A percentile compares a stretch with the other conserved stretches of the same genome.
Evolutionary conservation across 2,888 invertebrate genomes (phyloP).

Genomic region (Brenthis hecate): DNA sequence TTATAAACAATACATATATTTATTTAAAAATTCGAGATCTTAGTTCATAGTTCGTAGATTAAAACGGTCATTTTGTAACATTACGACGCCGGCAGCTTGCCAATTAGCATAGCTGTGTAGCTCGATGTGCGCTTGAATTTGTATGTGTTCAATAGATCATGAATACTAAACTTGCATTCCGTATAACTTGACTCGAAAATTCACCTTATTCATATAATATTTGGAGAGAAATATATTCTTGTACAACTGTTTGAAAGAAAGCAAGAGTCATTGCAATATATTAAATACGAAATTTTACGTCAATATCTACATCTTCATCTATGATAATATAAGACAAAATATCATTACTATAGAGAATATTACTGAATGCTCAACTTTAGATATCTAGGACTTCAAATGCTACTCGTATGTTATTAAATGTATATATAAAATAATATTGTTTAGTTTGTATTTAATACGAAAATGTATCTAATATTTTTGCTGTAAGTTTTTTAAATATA

Average conservation of each 20-base stretch:
- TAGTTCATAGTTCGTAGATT: conserved; percentile 20
- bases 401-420: no score
- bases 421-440: no score
- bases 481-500: no score
- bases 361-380: no score
- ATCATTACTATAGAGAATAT: no score
- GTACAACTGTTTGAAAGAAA: not conserved
- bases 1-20: not conserved
- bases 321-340: no score
- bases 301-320: no score
- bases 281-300: no score
- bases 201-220: not conserved
- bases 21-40: conserved; percentile 1
- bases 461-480: no score
- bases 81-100: conserved; percentile 29
- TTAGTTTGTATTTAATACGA: no score
- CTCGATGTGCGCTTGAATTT: conserved; percentile 20
- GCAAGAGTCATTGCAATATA: no score
- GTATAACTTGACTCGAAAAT: conserved; percentile 10
- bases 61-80: conserved; percentile 25
- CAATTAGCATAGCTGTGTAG: conserved; percentile 27
- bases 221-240: not conserved
- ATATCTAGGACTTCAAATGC: no score
- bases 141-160: conserved; percentile 23
- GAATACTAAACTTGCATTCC: conserved; percentile 19